phyloP scores from a whole-genome alignment of 2,888 invertebrate genomes.

The Plebejus argus region DNA sequence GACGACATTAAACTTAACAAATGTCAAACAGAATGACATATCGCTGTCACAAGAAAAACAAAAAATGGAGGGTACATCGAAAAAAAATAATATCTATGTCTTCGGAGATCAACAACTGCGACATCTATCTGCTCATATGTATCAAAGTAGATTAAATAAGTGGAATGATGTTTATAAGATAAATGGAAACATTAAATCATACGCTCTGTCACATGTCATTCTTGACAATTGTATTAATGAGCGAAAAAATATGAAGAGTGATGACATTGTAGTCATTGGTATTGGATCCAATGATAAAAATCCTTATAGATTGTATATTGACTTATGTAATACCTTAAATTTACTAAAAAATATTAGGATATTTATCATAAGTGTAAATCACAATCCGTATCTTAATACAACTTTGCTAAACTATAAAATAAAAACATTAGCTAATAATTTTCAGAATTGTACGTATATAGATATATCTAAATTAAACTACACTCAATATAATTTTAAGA shows the following conservation, averaged over 20 bases:
- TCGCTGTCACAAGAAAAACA: background rate
- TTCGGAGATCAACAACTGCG: background rate
- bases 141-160: background rate
- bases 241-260: background rate
- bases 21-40: background rate
- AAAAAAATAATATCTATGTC: background rate
- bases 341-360: background rate
- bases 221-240: slow-evolving; percentile 4
- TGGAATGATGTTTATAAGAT: slow-evolving; percentile 8
- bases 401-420: background rate
- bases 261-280: slow-evolving; percentile 6
- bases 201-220: background rate
- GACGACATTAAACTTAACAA: background rate
- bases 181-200: background rate
- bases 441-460: background rate
- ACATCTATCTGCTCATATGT: background rate
- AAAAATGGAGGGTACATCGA: background rate
- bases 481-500: background rate
- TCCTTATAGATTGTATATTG: slow-evolving; percentile 10
- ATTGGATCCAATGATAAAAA: slow-evolving; percentile 13
- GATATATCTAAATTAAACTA: background rate
- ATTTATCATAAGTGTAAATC: slow-evolving; percentile 22
- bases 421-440: background rate
- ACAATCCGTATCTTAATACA: slow-evolving; percentile 8
- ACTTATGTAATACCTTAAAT: slow-evolving; percentile 14